phyloP scores from a whole-genome alignment of 2,888 invertebrate species.

The Leucoptera coffeella region DNA sequence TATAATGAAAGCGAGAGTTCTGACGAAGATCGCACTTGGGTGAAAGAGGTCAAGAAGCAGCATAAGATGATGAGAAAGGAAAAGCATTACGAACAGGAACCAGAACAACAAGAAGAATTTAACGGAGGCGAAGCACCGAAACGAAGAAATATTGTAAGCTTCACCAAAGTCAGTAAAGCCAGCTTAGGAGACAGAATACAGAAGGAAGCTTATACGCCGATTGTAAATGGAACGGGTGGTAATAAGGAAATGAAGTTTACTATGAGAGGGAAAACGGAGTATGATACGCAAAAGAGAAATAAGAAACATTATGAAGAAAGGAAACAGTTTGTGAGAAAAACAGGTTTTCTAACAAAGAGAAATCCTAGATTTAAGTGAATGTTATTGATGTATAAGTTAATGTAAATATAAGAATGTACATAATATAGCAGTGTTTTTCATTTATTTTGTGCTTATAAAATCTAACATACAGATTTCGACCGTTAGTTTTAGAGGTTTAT shows the following conservation, averaged over 20 bases:
- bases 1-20: slow-evolving; percentile 54
- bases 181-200: slow-evolving; percentile 69
- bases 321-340: slow-evolving; percentile 52
- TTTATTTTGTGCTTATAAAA: no score
- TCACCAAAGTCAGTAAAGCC: slow-evolving; percentile 50
- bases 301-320: slow-evolving; percentile 66
- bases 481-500: no score
- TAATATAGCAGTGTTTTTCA: no score
- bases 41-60: slow-evolving; percentile 72
- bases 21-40: slow-evolving; percentile 77
- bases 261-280: slow-evolving; percentile 50
- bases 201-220: slow-evolving; percentile 46
- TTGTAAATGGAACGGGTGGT: slow-evolving; percentile 54
- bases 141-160: slow-evolving; percentile 31
- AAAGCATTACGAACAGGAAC: slow-evolving; percentile 17
- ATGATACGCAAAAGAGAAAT: slow-evolving; percentile 52
- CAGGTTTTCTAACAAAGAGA: slow-evolving; percentile 30
- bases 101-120: slow-evolving; percentile 14
- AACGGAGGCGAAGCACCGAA: slow-evolving; percentile 47
- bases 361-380: slow-evolving; percentile 9
- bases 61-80: slow-evolving; percentile 56
- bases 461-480: no score
- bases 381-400: neutral
- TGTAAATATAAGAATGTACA: no score
- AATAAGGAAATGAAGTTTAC: slow-evolving; percentile 78